Percentiles rank a stretch among this genome's conserved stretches.
Evolutionary conservation across 1,140 invertebrate species (phyloP).

Genomic region (Lineus longissimus): DNA sequence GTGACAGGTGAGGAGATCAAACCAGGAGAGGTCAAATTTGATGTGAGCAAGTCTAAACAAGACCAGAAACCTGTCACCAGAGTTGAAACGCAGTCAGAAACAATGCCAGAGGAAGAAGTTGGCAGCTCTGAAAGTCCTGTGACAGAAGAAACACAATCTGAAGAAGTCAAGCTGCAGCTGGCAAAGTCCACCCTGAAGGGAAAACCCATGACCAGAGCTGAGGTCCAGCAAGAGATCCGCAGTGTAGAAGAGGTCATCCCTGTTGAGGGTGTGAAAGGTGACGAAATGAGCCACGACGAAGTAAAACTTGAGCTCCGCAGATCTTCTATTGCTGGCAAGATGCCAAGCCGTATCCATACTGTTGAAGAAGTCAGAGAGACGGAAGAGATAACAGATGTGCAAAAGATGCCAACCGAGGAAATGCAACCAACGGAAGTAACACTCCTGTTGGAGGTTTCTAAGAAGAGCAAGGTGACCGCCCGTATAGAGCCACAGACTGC

Average conservation of each 20-base stretch:
- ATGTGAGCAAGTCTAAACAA: constrained; percentile 5
- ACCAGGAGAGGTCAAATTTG: constrained; percentile 2
- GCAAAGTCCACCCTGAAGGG: constrained; percentile 4
- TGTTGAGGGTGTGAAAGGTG: background rate
- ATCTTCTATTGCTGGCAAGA: background rate
- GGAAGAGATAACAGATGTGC: constrained; percentile 8
- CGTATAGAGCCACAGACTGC: background rate
- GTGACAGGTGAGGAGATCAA: background rate
- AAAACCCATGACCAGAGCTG: constrained; percentile 3
- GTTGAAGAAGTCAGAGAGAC: constrained; percentile 3
- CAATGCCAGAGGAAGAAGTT: background rate
- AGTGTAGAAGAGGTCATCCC: background rate
- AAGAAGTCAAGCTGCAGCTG: constrained; percentile 19
- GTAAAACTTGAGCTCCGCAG: constrained; percentile 11
- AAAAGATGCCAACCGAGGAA: background rate
- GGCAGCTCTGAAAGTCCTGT: background rate
- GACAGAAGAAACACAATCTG: constrained; percentile 16
- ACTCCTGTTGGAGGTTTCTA: background rate
- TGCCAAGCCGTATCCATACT: background rate
- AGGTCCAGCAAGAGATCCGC: background rate
- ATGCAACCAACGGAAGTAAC: background rate
- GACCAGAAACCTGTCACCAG: background rate
- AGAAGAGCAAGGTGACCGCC: background rate
- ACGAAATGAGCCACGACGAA: background rate
- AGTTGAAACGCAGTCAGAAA: background rate